phyloP scores from a whole-genome alignment of 2,888 invertebrate species.

The Podotricha telesiphe region DNA sequence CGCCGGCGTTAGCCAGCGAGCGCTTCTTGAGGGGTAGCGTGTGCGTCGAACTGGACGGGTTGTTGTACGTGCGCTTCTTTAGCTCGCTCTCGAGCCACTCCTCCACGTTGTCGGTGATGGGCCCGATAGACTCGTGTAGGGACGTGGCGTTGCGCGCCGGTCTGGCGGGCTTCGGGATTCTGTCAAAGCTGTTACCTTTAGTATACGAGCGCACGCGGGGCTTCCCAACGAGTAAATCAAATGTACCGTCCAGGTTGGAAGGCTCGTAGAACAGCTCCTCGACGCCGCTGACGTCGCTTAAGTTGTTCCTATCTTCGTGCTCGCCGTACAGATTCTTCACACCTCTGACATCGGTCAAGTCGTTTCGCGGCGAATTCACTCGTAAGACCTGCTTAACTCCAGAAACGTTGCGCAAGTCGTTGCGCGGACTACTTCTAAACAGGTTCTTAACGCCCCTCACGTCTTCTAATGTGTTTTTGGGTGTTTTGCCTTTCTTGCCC shows the following conservation, averaged over 20 bases:
- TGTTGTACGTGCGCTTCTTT: conserved; percentile 45
- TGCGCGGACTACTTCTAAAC: too few species aligned
- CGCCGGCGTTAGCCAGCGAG: conserved; percentile 50
- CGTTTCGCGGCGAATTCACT: too few species aligned
- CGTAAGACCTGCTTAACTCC: too few species aligned
- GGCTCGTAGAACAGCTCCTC: conserved; percentile 63
- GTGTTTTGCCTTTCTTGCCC: too few species aligned
- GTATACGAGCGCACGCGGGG: conserved; percentile 59
- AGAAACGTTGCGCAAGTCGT: too few species aligned
- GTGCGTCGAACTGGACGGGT: conserved; percentile 57
- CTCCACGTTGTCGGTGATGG: conserved; percentile 57
- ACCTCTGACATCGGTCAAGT: too few species aligned
- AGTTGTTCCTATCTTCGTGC: conserved; percentile 41
- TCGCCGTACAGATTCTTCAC: too few species aligned
- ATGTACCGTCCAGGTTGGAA: conserved; percentile 51
- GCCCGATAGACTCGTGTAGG: conserved; percentile 54
- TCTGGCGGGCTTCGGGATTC: conserved; percentile 46
- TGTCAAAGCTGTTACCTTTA: conserved; percentile 61
- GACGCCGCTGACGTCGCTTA: conserved; percentile 65
- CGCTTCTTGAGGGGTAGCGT: conserved; percentile 69
- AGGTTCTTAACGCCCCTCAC: too few species aligned
- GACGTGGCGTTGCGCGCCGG: conserved; percentile 51
- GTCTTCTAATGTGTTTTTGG: too few species aligned
- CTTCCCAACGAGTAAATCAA: conserved; percentile 62
- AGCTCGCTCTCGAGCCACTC: conserved; percentile 63